A percentile compares a stretch with the other conserved stretches of the same genome.
Evolutionary conservation across 2,113 vertebrate genomes (phyloP).

Genomic region (Tenebrosternarchus preto): DNA sequence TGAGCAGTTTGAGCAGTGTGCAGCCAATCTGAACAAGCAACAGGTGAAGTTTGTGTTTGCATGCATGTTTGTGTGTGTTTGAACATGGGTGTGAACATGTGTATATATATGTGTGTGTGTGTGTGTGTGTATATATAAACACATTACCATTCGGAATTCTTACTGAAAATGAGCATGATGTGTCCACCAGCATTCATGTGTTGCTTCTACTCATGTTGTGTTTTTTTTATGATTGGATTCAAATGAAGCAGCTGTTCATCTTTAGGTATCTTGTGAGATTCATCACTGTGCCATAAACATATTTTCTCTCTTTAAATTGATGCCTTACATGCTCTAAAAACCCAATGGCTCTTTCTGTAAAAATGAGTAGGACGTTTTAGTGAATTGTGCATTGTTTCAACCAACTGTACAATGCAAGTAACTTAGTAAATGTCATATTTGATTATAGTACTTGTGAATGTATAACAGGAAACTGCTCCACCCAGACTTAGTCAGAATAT

Average conservation of each 20-base stretch:
- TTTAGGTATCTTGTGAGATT: background rate
- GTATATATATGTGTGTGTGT: conserved; percentile 7
- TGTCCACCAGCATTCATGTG: background rate
- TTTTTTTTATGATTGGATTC: background rate
- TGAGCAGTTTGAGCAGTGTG: conserved; percentile 90
- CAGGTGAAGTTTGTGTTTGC: conserved; percentile 76
- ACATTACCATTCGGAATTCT: background rate
- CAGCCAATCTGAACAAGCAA: conserved; percentile 86
- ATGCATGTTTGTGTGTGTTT: background rate
- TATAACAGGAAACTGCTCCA: conserved; percentile 60
- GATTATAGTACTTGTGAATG: background rate
- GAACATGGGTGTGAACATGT: too few relatives aligned
- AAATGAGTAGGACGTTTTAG: background rate
- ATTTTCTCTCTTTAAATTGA: background rate
- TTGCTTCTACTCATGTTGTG: background rate
- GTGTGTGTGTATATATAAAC: background rate
- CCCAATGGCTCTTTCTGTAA: background rate
- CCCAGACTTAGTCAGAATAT: conserved; percentile 3
- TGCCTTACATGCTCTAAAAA: background rate
- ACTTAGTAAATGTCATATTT: conserved; percentile 7
- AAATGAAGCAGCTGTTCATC: background rate
- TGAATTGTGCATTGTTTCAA: background rate
- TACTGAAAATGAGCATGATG: background rate
- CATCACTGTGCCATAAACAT: background rate
- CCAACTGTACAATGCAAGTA: background rate